Evolutionary conservation across 1,140 invertebrate genomes (phyloP).

Genomic region (Helicoverpa zea): DNA sequence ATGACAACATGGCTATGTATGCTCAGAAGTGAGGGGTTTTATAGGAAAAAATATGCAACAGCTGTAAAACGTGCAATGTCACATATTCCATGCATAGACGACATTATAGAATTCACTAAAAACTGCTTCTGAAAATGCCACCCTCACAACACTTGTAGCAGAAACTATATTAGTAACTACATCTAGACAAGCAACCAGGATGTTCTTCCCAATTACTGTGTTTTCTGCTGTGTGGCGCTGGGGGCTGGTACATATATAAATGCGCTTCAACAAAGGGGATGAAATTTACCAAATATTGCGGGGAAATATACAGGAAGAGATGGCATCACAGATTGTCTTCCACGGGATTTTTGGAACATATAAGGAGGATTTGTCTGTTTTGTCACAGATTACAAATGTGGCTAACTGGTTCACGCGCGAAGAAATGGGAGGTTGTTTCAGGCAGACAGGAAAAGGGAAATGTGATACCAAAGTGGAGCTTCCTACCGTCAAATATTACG

Average conservation of each 20-base stretch:
- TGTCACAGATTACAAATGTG: not conserved
- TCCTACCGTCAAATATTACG: too few relatives aligned
- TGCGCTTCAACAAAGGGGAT: not conserved
- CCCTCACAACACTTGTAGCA: constrained; percentile 45
- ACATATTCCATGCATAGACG: constrained; percentile 56
- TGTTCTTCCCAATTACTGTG: constrained; percentile 27
- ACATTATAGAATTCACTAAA: constrained; percentile 56
- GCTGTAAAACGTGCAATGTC: constrained; percentile 59
- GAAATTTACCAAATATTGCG: not conserved
- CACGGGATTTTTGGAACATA: not conserved
- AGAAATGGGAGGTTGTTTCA: not conserved
- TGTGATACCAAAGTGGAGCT: not conserved
- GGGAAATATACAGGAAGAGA: not conserved
- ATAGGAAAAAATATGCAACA: constrained; percentile 50
- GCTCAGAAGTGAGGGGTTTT: constrained; percentile 50
- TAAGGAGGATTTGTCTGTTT: not conserved
- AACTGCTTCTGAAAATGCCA: constrained; percentile 47
- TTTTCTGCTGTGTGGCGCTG: not conserved
- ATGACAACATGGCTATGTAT: constrained; percentile 51
- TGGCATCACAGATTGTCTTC: not conserved
- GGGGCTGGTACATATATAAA: not conserved
- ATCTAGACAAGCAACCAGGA: constrained; percentile 33
- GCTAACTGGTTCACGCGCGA: not conserved
- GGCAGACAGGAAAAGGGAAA: not conserved
- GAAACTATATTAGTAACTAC: constrained; percentile 37